Conservation (phyloP, 2,888 invertebrate genomes). For the Temnothorax rugatulus region DNA sequence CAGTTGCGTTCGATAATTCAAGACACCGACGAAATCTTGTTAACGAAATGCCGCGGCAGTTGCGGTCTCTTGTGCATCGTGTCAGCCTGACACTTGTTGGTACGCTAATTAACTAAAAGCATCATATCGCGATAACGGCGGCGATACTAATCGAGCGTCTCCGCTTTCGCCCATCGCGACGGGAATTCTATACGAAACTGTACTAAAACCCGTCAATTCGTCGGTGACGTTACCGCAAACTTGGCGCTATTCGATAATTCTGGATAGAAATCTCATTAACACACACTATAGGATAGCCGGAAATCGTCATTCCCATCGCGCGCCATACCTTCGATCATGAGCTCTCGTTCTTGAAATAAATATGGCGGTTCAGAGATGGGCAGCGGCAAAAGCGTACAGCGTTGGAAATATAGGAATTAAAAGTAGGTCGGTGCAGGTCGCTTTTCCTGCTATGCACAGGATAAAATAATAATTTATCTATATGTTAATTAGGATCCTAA, state of each 20-base stretch:
- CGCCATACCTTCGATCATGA: neutral
- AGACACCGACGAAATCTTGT: conserved; percentile 34
- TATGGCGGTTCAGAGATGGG: neutral
- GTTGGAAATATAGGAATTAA: neutral
- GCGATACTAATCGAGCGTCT: conserved; percentile 21
- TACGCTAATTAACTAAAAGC: conserved; percentile 54
- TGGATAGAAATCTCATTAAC: conserved; percentile 27
- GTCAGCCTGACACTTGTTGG: conserved; percentile 50
- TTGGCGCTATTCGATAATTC: conserved; percentile 27
- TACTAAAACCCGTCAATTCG: conserved; percentile 41
- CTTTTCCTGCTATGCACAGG: neutral
- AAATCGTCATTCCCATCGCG: neutral
- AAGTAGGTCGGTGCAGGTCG: neutral
- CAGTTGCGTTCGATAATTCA: conserved; percentile 36
- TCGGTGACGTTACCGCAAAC: conserved; percentile 20
- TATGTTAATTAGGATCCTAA: neutral
- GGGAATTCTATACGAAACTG: neutral
- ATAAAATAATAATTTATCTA: neutral
- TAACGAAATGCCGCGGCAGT: conserved; percentile 17
- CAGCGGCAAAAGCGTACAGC: neutral
- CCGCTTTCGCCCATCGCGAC: neutral
- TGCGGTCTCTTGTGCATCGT: conserved; percentile 25
- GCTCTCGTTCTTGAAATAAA: neutral
- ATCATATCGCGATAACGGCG: conserved; percentile 7
- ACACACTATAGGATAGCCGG: neutral